phyloP scores from a whole-genome alignment of 2,888 invertebrate species.

The Argyra leucocephala region DNA sequence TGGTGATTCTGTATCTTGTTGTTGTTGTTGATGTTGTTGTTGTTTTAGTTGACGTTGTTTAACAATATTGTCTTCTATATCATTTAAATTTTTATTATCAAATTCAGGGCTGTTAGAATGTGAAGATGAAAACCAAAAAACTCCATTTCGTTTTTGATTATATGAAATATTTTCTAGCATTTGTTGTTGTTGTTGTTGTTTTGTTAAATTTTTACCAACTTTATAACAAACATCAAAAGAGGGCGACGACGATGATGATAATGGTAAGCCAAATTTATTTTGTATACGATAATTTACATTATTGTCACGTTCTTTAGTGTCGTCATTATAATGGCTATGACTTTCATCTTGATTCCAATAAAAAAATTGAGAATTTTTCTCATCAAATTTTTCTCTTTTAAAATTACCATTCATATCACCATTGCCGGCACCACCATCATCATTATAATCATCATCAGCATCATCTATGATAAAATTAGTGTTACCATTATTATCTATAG shows the following conservation, averaged over 20 bases:
- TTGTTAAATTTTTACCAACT: neutral
- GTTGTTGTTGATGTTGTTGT: neutral
- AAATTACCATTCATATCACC: neutral
- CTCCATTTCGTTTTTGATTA: neutral
- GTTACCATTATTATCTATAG: no score
- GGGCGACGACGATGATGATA: neutral
- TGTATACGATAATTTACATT: neutral
- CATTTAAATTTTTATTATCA: neutral
- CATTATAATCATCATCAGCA: neutral
- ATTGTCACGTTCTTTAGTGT: neutral
- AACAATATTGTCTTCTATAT: neutral
- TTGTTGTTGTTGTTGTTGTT: neutral
- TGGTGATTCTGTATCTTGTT: neutral
- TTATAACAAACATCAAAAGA: neutral
- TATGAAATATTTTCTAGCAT: neutral
- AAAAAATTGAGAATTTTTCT: neutral
- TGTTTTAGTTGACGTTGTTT: neutral
- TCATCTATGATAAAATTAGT: neutral
- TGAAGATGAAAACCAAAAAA: neutral
- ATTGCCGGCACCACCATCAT: neutral
- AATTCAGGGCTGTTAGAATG: neutral
- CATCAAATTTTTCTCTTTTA: neutral
- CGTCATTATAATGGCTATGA: neutral
- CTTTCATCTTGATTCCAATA: neutral
- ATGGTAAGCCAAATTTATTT: neutral